Evolutionary conservation across 2,888 invertebrate genomes (phyloP), one percentile per base, ranked within the genome.

Genomic region (Trichogramma dendrolimi): DNA sequence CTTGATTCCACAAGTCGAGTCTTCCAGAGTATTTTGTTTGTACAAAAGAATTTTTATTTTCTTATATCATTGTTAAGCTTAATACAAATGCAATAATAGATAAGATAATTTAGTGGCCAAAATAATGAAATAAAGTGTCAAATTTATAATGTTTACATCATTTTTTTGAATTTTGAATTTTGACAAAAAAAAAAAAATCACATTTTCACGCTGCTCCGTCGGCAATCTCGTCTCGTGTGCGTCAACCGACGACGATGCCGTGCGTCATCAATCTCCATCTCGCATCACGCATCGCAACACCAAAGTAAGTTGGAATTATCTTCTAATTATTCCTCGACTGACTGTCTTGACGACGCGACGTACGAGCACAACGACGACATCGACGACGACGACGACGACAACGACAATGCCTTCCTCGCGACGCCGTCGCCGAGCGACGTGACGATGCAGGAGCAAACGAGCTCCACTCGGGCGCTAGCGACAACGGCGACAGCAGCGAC

Each of bases 381-480:
- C 47, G 60, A 63, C 52, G 60, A 63, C 51, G 55, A 41, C 39
- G 59, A 62, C 52, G 60, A 63, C 51, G 55, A 41, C 39, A 58
- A 62, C 65, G 70, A 73, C 62, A 73, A 68, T 68, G 74, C 75
- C 61, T 80, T 81, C 68, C 75, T 83, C 27, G 27, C 27, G 68
- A 84, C 83, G 62, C 83, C 84, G 52, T 84, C 84, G 56, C 83
- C 85, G 55, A 83, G 81, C 71, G 83, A 83, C 72, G 74, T 81
- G 43, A 78, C 79, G 55, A 83, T 83, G 82, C 80, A 80, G 65
- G 81, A 82, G 58, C 81, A 82, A 63, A 82, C 80, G 69, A 82
- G 83, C 39, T 73, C 76, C 60, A 74, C 75, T 67, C 70, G 74
- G 53, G 71, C 72, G 60, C 70, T 71, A 48, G 72, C 73, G 64